Evolutionary conservation across 2,113 vertebrate species (phyloP).

Genomic region (Numenius arquata): DNA sequence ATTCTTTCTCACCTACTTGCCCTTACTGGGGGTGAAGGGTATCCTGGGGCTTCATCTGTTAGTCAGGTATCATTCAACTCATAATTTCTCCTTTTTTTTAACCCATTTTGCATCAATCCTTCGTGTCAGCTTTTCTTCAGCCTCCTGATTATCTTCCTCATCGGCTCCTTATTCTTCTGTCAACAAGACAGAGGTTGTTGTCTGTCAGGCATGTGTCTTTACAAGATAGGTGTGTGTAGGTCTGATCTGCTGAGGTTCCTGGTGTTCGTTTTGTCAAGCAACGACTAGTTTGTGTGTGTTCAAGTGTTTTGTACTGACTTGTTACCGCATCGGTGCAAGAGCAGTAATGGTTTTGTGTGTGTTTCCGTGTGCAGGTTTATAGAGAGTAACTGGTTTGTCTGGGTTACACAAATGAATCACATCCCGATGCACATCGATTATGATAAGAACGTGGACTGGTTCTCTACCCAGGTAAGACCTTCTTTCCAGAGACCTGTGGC

Average conservation of each 20-base stretch:
- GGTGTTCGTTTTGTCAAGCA: not conserved
- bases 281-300: rapidly evolving
- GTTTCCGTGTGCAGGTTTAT: constrained; percentile 61
- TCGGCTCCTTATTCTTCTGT: not conserved
- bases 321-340: not conserved
- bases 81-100: not conserved
- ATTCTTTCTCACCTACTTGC: constrained; percentile 72
- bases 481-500: not conserved
- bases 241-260: not conserved
- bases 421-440: constrained; percentile 76
- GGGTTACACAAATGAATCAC: constrained; percentile 80
- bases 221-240: not conserved
- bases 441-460: constrained; percentile 79
- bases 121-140: not conserved
- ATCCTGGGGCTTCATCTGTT: constrained; percentile 73
- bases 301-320: not conserved
- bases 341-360: not conserved
- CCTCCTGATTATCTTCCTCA: not conserved
- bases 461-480: constrained; percentile 78
- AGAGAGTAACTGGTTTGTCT: constrained; percentile 81
- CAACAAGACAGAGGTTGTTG: not conserved
- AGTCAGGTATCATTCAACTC: constrained; percentile 67
- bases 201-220: not conserved
- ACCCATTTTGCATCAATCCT: not conserved
- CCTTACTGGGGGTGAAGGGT: constrained; percentile 71